Base-by-base conservation (phyloP, 1,140 invertebrate genomes). In the Phenacoccus solenopsis region DNA sequence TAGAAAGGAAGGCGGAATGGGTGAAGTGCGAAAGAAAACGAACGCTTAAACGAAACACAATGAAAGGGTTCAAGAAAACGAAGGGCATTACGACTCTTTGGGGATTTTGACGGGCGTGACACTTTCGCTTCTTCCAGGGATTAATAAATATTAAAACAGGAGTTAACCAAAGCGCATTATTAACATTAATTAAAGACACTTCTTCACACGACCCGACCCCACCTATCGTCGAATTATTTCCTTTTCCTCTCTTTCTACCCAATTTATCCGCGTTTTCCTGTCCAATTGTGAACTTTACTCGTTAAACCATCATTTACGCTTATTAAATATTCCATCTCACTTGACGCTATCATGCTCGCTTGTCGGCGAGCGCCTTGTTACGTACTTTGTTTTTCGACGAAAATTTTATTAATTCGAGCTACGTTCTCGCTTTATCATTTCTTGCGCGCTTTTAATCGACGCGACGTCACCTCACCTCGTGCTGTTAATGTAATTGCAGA, bases 171-270 rank as follows among this genome's bases (percentile, higher is more conserved):
- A 64, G 59, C 59, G 59, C 59, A 64, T 64, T 64, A 64, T 64
- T 64, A 64, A 64, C 59, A 64, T 64, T 64, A 64, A 64, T 64
- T 64, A 64, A 64, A 64, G 59, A 64, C 59, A 64, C 59, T 24
- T 64, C 59, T 64, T 64, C 59, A 49, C 38, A 49, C 38, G 38
- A 49, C 38, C 38, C 38, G 38, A 49, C 38, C 38, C 38, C 38
- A n/a, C 38, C 38, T 49, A 49, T 49, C 5, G 38, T n/a, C 12
- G 12, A 16, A 49, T 49, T n/a, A n/a, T n/a, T n/a, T 49, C 38
- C 12, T 49, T 49, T 49, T 49, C 38, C 38, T 49, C 38, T 49
- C 38, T 49, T n/a, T 49, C 30, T n/a, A n/a, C 3, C 38, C 12
- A 49, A 49, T 49, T 49, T 49, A 49, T 49, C 38, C 20, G 38